Conservation (phyloP, 2,888 invertebrate species). For the Plutella xylostella region DNA sequence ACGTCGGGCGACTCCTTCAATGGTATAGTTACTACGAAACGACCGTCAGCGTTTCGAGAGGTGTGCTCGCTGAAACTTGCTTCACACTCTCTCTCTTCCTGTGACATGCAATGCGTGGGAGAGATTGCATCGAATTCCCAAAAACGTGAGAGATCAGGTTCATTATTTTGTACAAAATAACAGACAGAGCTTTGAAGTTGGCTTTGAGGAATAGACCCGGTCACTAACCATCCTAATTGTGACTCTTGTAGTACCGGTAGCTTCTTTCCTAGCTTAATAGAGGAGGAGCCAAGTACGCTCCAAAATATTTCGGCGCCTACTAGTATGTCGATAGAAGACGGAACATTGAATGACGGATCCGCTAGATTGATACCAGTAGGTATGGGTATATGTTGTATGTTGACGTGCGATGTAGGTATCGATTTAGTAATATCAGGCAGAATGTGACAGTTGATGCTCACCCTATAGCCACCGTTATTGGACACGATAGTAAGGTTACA, state of each 20-base stretch:
- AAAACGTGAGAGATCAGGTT: conserved; percentile 14
- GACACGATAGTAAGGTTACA: too few relatives aligned
- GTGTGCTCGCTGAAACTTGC: conserved; percentile 22
- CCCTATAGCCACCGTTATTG: conserved; percentile 5
- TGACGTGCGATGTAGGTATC: conserved; percentile 13
- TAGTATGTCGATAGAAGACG: conserved; percentile 18
- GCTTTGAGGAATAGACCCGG: conserved; percentile 11
- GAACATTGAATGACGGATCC: conserved; percentile 18
- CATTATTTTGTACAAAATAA: conserved; percentile 10
- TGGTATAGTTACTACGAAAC: conserved; percentile 22
- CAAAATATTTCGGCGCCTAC: conserved; percentile 20
- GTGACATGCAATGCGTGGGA: conserved; percentile 7
- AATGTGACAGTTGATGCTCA: not conserved
- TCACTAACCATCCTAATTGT: conserved; percentile 22
- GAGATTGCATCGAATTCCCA: conserved; percentile 20
- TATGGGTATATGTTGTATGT: not conserved
- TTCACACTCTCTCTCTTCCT: conserved; percentile 22
- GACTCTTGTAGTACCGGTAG: conserved; percentile 17
- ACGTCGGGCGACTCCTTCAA: conserved; percentile 17
- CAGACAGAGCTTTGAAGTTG: conserved; percentile 8
- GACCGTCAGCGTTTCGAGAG: conserved; percentile 17
- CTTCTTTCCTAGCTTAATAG: conserved; percentile 18
- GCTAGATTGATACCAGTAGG: conserved; percentile 14
- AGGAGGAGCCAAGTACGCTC: conserved; percentile 10
- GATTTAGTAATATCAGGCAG: conserved; percentile 10